A percentile compares a stretch with the other conserved stretches of the same genome.
phyloP scores from a whole-genome alignment of 2,113 vertebrate genomes.

The Pachycephala philippinensis region DNA sequence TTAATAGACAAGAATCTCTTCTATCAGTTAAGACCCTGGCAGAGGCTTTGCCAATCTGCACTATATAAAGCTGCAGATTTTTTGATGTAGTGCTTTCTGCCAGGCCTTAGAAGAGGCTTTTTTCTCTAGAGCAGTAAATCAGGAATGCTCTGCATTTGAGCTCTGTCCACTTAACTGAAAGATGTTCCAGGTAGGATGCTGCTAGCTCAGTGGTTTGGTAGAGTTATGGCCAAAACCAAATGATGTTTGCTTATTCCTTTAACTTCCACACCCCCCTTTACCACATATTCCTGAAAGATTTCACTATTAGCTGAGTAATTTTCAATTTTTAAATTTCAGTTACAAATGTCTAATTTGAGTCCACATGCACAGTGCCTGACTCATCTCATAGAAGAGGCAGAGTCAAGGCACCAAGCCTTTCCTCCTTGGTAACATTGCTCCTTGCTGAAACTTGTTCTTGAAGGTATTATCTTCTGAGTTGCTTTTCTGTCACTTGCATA shows the following conservation, averaged over 20 bases:
- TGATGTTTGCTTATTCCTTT: background rate
- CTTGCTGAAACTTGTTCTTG: background rate
- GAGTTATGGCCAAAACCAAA: background rate
- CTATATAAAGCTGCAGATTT: background rate
- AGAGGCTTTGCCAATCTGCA: background rate
- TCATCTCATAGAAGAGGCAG: background rate
- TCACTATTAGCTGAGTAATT: background rate
- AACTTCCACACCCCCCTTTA: background rate
- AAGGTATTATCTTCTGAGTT: background rate
- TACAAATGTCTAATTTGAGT: background rate
- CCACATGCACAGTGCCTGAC: background rate
- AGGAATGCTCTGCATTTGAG: background rate
- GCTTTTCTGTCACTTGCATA: background rate
- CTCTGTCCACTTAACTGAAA: background rate
- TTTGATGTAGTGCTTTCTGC: background rate
- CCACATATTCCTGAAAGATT: background rate
- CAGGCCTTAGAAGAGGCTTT: background rate
- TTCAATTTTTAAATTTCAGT: background rate
- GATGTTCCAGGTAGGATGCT: background rate
- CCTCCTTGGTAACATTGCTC: background rate
- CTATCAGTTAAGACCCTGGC: background rate
- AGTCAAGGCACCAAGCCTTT: background rate
- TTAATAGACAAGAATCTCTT: background rate
- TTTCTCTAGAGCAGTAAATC: background rate
- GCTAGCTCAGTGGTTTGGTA: background rate